Percentiles rank a stretch among this genome's conserved stretches.
Evolutionary conservation across 2,797 vertebrate genomes (phyloP).

Genomic region (Hyperoplus lanceolatus): DNA sequence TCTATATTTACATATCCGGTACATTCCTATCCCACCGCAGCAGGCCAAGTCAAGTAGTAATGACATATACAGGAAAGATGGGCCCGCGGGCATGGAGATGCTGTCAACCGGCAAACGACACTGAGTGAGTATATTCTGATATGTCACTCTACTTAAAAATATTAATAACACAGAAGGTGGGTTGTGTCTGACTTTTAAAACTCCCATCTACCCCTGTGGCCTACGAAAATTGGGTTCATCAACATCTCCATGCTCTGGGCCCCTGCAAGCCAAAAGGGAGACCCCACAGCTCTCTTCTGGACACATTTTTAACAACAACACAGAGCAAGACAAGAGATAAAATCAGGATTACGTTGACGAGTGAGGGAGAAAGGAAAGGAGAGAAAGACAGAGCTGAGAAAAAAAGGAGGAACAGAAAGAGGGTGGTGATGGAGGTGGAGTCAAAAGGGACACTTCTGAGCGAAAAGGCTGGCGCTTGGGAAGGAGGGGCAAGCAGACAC

Average conservation of each 20-base stretch:
- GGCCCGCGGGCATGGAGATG: conserved; percentile 43
- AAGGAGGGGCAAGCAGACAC: conserved; percentile 63
- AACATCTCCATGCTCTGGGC: conserved; percentile 48
- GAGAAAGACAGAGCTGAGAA: conserved; percentile 1
- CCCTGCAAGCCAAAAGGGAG: conserved; percentile 25
- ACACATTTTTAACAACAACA: conserved; percentile 59
- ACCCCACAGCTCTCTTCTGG: not conserved
- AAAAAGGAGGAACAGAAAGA: conserved; percentile 20
- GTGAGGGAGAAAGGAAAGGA: conserved; percentile 27
- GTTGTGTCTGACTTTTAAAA: not conserved
- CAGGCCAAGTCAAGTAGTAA: conserved; percentile 77
- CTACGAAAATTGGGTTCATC: not conserved
- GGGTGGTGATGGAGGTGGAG: conserved; percentile 25
- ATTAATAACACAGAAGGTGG: not conserved
- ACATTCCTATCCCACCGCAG: conserved; percentile 75
- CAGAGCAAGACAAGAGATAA: conserved; percentile 61
- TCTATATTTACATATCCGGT: conserved; percentile 81
- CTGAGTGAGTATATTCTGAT: not conserved
- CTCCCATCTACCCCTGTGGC: not conserved
- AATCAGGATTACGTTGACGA: conserved; percentile 23
- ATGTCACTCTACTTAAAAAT: no score
- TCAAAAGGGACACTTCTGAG: conserved; percentile 28
- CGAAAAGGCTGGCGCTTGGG: conserved; percentile 47
- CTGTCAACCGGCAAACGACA: conserved; percentile 2
- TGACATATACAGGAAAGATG: conserved; percentile 67